These are phyloP conservation scores for Bombylius discolor DNA, from an alignment of 2,888 invertebrate species.

Conservation along the genomic window DNA sequence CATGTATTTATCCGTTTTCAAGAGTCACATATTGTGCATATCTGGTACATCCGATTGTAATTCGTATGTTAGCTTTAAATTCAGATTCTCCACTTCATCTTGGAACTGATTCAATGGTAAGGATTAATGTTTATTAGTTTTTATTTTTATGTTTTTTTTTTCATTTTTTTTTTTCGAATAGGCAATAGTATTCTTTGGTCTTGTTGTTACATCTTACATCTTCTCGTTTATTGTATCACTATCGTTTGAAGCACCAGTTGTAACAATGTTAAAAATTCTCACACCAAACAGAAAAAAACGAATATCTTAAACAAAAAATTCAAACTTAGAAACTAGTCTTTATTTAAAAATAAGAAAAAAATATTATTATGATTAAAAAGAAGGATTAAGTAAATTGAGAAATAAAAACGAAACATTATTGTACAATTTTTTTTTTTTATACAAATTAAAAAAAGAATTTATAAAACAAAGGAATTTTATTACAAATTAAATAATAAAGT, in stretches of 20 bases:
- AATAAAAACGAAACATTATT: too few species aligned
- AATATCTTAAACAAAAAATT: slow-evolving; percentile 19
- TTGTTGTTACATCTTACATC: slow-evolving; percentile 64
- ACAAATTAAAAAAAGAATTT: too few species aligned
- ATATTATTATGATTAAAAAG: too few species aligned
- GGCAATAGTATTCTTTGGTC: slow-evolving; percentile 68
- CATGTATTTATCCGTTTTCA: slow-evolving; percentile 70
- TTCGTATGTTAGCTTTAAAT: slow-evolving; percentile 66
- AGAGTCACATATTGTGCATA: slow-evolving; percentile 80
- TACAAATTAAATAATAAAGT: too few species aligned
- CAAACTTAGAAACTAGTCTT: too few species aligned
- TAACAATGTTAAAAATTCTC: slow-evolving; percentile 65
- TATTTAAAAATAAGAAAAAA: too few species aligned
- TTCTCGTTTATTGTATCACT: slow-evolving; percentile 67
- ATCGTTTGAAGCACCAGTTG: slow-evolving; percentile 73
- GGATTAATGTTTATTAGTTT: slow-evolving; percentile 14
- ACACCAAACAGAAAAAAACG: slow-evolving; percentile 43
- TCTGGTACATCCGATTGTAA: slow-evolving; percentile 69
- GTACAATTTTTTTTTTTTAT: too few species aligned
- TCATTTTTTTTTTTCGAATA: slow-evolving; percentile 29
- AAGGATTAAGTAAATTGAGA: too few species aligned
- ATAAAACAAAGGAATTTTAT: too few species aligned
- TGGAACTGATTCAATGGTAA: slow-evolving; percentile 62
- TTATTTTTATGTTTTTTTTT: neutral
- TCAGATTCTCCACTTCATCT: slow-evolving; percentile 72